Conservation (phyloP, 2,888 invertebrate species). For the Siphlonurus alternatus region DNA sequence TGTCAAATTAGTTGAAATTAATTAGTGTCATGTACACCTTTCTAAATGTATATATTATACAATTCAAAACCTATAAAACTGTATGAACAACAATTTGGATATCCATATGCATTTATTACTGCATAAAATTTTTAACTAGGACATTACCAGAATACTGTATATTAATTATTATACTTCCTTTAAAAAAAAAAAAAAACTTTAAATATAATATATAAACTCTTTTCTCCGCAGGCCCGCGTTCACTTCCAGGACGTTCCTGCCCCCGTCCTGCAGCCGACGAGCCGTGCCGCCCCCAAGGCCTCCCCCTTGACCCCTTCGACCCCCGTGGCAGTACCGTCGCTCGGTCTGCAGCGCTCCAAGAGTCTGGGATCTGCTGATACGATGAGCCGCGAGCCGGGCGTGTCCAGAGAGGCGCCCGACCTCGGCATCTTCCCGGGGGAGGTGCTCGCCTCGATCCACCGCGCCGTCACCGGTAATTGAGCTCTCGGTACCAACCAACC, state of each 20-base stretch:
- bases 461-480: slow-evolving; percentile 55
- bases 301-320: slow-evolving; percentile 15
- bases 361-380: slow-evolving; percentile 64
- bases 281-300: neutral
- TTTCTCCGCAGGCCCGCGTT: slow-evolving; percentile 39
- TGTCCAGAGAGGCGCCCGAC: slow-evolving; percentile 46
- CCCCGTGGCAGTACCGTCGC: slow-evolving; percentile 18
- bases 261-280: neutral
- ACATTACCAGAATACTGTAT: too few relatives aligned
- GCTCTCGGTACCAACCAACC: neutral
- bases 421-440: slow-evolving; percentile 57
- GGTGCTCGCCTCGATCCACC: slow-evolving; percentile 53
- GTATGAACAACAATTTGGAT: too few relatives aligned
- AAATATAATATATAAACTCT: too few relatives aligned
- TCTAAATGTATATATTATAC: too few relatives aligned
- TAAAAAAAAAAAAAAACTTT: too few relatives aligned
- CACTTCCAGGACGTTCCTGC: slow-evolving; percentile 30
- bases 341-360: slow-evolving; percentile 62
- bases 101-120: too few relatives aligned
- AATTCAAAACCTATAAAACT: too few relatives aligned
- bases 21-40: too few relatives aligned
- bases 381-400: slow-evolving; percentile 42
- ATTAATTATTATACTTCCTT: too few relatives aligned
- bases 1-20: too few relatives aligned
- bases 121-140: too few relatives aligned